Conservation (phyloP, 2,113 vertebrate species). For the Patagioenas fasciata region DNA sequence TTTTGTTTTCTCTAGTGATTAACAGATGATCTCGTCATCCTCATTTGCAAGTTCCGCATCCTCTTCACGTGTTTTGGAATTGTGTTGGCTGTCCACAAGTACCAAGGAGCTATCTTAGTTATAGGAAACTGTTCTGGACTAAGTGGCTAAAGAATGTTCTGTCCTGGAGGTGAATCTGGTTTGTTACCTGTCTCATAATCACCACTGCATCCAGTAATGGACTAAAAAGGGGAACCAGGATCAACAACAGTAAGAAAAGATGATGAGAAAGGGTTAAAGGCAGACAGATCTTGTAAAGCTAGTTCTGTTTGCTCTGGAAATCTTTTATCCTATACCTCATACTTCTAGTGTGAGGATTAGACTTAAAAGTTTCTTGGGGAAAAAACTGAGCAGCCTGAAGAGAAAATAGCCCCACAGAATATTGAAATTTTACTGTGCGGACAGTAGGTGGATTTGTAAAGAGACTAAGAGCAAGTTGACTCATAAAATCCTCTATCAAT, state of each 20-base stretch:
- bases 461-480: conserved; percentile 55
- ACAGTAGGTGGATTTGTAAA: conserved; percentile 67
- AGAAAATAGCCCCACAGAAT: conserved; percentile 26
- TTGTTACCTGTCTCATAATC: background rate
- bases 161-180: background rate
- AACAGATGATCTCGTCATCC: background rate
- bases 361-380: background rate
- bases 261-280: background rate
- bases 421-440: conserved; percentile 18
- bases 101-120: background rate
- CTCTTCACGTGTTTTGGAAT: background rate
- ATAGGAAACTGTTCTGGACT: background rate
- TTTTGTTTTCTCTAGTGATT: background rate
- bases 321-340: background rate
- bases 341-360: background rate
- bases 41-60: background rate
- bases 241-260: background rate
- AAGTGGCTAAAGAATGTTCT: background rate
- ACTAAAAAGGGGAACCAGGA: background rate
- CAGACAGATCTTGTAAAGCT: background rate
- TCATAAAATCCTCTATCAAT: conserved; percentile 46
- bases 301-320: background rate
- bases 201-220: background rate
- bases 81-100: background rate
- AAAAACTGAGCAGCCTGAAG: background rate